Conservation (phyloP, 1,140 invertebrate species). For the Nautilus pompilius region DNA sequence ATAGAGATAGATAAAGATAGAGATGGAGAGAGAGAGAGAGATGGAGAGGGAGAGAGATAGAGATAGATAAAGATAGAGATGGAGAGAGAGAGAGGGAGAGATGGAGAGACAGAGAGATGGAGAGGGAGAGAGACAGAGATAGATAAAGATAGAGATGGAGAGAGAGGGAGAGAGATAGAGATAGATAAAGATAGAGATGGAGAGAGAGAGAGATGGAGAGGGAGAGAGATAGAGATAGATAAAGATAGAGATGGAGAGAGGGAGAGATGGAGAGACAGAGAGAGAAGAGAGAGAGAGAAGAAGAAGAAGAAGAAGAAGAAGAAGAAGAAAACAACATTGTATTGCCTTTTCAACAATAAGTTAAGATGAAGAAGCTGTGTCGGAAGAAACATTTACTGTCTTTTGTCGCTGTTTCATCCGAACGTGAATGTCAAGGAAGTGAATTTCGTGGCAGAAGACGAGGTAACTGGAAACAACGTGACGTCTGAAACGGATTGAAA, state of each 20-base stretch:
- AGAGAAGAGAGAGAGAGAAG: not conserved
- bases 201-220: not conserved
- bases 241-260: not conserved
- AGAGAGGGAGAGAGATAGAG: not conserved
- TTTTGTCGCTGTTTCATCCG: not conserved
- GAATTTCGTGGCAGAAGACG: not conserved
- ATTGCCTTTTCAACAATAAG: too few relatives aligned
- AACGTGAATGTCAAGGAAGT: not conserved
- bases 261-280: not conserved
- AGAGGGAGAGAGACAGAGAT: not conserved
- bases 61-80: not conserved
- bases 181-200: not conserved
- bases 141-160: not conserved
- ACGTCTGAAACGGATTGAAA: not conserved
- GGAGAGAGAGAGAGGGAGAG: not conserved
- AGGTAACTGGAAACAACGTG: not conserved
- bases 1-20: not conserved
- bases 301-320: slow-evolving; percentile 8
- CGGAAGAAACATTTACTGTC: not conserved
- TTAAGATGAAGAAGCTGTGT: not conserved
- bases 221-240: not conserved
- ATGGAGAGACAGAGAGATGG: not conserved
- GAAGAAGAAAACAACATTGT: not conserved
- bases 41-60: not conserved
- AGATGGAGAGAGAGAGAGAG: not conserved